Conservation (phyloP, 2,797 vertebrate genomes). For the Morelia viridis region DNA sequence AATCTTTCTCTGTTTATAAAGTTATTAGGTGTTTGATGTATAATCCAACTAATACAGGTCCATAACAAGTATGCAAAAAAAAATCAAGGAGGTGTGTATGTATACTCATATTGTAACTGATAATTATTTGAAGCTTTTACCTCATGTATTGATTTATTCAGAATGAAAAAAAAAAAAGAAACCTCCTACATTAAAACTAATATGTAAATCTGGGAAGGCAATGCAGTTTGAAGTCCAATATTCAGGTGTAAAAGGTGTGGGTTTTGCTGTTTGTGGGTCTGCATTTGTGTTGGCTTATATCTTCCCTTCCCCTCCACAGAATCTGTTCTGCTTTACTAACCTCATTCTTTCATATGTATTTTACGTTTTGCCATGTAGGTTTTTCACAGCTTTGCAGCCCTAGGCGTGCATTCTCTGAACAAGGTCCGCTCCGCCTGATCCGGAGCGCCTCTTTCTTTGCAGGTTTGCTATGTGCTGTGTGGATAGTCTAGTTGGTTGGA, state of each 20-base stretch:
- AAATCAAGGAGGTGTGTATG: neutral
- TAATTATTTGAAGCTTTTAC: neutral
- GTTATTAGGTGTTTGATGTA: neutral
- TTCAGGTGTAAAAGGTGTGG: conserved; percentile 44
- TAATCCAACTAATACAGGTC: neutral
- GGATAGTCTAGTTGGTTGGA: conserved; percentile 75
- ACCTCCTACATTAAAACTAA: neutral
- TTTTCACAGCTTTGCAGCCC: conserved; percentile 99
- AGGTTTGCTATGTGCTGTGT: conserved; percentile 89
- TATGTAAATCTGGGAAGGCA: neutral
- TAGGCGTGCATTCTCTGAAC: conserved; percentile 98
- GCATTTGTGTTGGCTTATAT: conserved; percentile 61
- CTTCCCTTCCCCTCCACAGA: conserved; percentile 59
- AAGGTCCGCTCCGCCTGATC: conserved; percentile 99
- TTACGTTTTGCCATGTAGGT: conserved; percentile 90
- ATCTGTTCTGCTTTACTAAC: conserved; percentile 78
- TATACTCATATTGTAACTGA: neutral
- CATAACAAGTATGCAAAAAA: neutral
- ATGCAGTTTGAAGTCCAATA: conserved; percentile 16
- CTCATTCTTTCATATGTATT: conserved; percentile 79
- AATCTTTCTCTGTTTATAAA: neutral
- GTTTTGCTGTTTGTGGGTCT: conserved; percentile 55
- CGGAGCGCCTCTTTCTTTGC: conserved; percentile 99
- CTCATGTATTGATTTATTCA: neutral
- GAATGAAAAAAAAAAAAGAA: neutral